Percentiles rank a stretch among this genome's conserved stretches.
Evolutionary conservation across 2,888 invertebrate species (phyloP).

Genomic region (Limulus polyphemus): DNA sequence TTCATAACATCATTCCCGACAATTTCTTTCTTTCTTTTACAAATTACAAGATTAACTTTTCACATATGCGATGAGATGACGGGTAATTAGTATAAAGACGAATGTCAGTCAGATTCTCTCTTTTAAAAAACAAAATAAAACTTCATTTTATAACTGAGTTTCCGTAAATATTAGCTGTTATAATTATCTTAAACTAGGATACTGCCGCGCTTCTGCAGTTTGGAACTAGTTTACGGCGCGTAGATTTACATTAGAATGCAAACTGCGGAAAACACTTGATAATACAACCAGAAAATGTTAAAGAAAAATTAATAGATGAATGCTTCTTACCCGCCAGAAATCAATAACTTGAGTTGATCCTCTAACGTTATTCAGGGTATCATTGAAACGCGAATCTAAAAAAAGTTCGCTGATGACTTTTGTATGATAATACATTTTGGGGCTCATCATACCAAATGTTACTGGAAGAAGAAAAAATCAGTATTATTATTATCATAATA

Average conservation of each 20-base stretch:
- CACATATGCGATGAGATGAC: too few relatives aligned
- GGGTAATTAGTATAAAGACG: too few relatives aligned
- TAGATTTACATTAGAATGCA: slow-evolving; percentile 33
- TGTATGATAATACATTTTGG: slow-evolving; percentile 49
- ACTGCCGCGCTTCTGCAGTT: slow-evolving; percentile 41
- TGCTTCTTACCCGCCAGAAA: slow-evolving; percentile 47
- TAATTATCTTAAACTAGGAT: too few relatives aligned
- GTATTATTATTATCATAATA: too few relatives aligned
- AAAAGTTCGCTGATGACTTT: slow-evolving; percentile 47
- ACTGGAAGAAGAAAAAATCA: slow-evolving; percentile 36
- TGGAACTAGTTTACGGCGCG: slow-evolving; percentile 43
- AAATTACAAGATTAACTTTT: too few relatives aligned
- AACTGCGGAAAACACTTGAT: slow-evolving; percentile 37
- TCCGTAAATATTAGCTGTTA: too few relatives aligned
- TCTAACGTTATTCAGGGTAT: slow-evolving; percentile 43
- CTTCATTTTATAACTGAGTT: too few relatives aligned
- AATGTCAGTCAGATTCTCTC: too few relatives aligned
- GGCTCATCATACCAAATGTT: slow-evolving; percentile 45
- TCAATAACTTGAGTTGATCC: slow-evolving; percentile 42
- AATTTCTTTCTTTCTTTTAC: too few relatives aligned
- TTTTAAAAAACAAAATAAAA: too few relatives aligned
- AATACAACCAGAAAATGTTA: too few relatives aligned
- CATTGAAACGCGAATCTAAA: slow-evolving; percentile 42
- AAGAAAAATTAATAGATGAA: slow-evolving; percentile 27
- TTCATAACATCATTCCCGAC: too few relatives aligned